Conservation (phyloP, 2,113 vertebrate species). For the Leucosticte australis region DNA sequence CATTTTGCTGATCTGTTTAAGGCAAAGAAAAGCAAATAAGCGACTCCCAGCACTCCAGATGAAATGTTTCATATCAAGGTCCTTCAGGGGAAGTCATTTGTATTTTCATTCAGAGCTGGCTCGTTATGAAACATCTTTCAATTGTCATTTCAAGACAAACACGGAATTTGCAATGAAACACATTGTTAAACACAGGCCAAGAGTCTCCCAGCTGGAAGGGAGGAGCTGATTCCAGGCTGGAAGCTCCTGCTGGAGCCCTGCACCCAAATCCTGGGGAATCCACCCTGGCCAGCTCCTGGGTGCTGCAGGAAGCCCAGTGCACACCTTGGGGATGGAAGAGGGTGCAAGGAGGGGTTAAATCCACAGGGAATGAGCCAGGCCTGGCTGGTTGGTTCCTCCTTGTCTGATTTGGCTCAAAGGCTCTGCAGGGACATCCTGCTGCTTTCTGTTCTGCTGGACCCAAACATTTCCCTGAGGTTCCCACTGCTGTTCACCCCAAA, state of each 20-base stretch:
- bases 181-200: background rate
- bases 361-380: background rate
- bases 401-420: background rate
- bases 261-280: background rate
- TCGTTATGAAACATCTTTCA: slow-evolving; percentile 17
- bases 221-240: background rate
- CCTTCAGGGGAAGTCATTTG: slow-evolving; percentile 13
- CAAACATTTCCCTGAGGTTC: background rate
- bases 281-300: background rate
- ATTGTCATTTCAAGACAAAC: background rate
- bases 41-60: background rate
- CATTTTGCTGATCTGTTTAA: slow-evolving; percentile 17
- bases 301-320: background rate
- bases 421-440: background rate
- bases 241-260: background rate
- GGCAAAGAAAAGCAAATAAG: slow-evolving; percentile 21
- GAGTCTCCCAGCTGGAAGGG: background rate
- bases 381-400: background rate
- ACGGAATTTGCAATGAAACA: background rate
- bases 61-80: background rate
- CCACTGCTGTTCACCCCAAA: background rate
- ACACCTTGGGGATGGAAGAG: background rate
- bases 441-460: background rate
- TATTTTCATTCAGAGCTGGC: background rate
- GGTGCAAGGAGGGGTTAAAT: background rate